Evolutionary conservation across 2,888 invertebrate species (phyloP), one percentile per base, ranked within the genome.

Genomic region (Empis livida): DNA sequence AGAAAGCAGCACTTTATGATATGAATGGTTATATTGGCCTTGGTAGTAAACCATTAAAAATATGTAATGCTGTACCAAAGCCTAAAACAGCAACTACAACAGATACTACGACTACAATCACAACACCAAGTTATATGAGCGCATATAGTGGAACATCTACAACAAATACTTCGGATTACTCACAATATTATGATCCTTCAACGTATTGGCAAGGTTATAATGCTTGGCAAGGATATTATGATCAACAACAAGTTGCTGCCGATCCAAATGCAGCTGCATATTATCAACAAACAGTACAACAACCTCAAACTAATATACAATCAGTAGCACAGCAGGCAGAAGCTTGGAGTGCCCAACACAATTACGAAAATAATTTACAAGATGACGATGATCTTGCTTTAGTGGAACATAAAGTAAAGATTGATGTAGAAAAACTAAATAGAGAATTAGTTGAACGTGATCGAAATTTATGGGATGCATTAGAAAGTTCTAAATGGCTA

Each of bases 1-100:
- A 95, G 66, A 87, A 93, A 60, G 86, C 89, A 58, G 93, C 94
- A 52, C 71, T 95, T 44, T 82, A 85, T 46, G 84, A 90, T 51
- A 95, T 95, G 95, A 93, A 94, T 62, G 92, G 92, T 2, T 92
- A 84, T 61, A 79, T 82, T 46, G 92, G 92, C 1, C 74, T 95
- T 0, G 94, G 94, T 1, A 79, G 81, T 1, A 92, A 90, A 62
- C 83, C 91, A 1, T 72, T 95, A 41, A 89, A 92, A 70, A 93
- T 94, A 54, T 92, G 92, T 61, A 86, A 89, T 54, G 94, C 94
- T 4, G 90, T 92, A 3, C 93, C 93, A 2, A 86, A 89, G 60
- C 85, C 86, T 1, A 84, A 84, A 63, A 73, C 79, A 6, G 70
- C 74, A 32, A 58, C 69, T 2, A 63, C 68, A 16, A 59, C 67